Base-by-base conservation (phyloP, 2,113 vertebrate genomes). In the Prionailurus viverrinus region DNA sequence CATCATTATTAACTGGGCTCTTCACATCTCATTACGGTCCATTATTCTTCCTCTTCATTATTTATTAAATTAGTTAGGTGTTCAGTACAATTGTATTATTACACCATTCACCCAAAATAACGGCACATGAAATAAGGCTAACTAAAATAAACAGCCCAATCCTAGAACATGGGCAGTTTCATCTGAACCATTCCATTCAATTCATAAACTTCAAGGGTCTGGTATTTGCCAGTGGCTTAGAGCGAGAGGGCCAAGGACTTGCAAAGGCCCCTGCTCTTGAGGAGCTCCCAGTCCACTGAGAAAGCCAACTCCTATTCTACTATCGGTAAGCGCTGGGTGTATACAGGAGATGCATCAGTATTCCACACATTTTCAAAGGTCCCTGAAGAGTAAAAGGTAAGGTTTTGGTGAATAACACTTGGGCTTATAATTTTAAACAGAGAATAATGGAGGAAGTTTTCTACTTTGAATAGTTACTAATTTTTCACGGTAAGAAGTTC, bases 391-490 rank as follows among this genome's bases (percentile, higher is more conserved):
- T 5, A 25, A 36, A 58, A 19, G 48, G 27, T 73, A 73, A 94
- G 39, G 12, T 79, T 78, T 23, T 87, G 15, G 19, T 58, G 31
- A 95, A 53, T 29, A 94, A 31, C 19, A 79, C 19, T 66, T 93
- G 53, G 76, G 21, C 48, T 95, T 94, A 89, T 41, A 58, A 86
- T 65, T 76, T 66, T 92, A 96, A 91, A 71, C 25, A 68, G 89
- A 90, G 31, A 53, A 88, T 89, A 97, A 27, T 10, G 8, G 25
- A 91, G 14, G 31, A 91, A 87, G 74, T 82, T 94, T 58, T 68
- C 58, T 29, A 29, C 18, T 79, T 48, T 53, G 33, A 80, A n/a
- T 58, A 58, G 19, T 96, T 94, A 23, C 90, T 53, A 88, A 71
- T 11, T 71, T 84, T 96, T 74, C 91, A 92, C 93, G 55, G 88